Evolutionary conservation across 2,113 vertebrate genomes (phyloP).

Genomic region (Conger conger): DNA sequence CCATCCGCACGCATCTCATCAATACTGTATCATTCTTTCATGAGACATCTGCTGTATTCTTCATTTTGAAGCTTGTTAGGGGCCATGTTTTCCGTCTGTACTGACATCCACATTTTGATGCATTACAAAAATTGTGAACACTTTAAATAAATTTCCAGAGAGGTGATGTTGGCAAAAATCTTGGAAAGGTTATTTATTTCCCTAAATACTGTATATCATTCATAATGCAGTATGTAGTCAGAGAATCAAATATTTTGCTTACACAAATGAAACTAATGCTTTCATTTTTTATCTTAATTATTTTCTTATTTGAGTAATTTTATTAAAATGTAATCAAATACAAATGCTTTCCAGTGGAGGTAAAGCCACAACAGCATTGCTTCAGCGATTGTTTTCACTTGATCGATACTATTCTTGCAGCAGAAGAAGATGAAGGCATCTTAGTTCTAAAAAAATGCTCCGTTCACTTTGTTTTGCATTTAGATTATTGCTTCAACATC

Average conservation of each 20-base stretch:
- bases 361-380: neutral
- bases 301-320: too few species aligned
- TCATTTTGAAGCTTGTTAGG: neutral
- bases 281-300: too few species aligned
- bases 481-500: neutral
- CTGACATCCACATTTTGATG: neutral
- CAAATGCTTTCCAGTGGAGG: neutral
- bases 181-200: neutral
- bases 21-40: neutral
- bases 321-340: neutral
- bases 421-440: neutral
- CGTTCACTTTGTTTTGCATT: neutral
- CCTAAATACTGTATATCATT: neutral
- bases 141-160: neutral
- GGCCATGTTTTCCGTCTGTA: neutral
- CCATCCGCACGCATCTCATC: neutral
- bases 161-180: neutral
- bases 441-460: neutral
- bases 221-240: neutral
- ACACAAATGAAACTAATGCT: neutral
- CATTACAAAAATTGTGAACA: neutral
- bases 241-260: neutral
- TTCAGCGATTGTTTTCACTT: too few species aligned
- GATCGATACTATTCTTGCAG: neutral
- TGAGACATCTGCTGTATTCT: neutral